Base-by-base conservation (phyloP, 2,888 invertebrate genomes). In the Encarsia formosa region DNA sequence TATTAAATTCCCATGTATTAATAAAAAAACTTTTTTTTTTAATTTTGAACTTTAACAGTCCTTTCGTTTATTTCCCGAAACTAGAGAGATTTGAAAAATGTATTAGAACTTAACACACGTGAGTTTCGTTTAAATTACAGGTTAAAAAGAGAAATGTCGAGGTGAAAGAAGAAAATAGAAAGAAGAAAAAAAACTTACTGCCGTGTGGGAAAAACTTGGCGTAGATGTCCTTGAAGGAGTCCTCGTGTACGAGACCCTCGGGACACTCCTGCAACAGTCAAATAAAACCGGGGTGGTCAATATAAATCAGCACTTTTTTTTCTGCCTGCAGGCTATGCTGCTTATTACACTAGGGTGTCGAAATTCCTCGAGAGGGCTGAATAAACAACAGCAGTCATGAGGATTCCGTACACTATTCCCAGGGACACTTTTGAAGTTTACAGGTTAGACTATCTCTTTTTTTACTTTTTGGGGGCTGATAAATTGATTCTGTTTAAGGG, bases 171-270 rank as follows among this genome's bases (percentile, higher is more conserved):
- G 34, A 34, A 15, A 11, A 16, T 16, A 35, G 18, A 26, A 1
- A 8, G 26, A 6, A 11, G 11, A 26, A 11, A 22, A 16, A n/a
- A 49, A 74, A 88, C 93, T 89, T 81, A 97, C 96, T 95, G 81
- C 96, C 96, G 74, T 96, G 94, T 34, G 96, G 96, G 77, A 96
- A 97, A 80, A 96, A 97, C 77, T 96, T 96, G 62, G 94, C 91
- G 77, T 97, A 97, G 67, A 97, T 96, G 71, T 94, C 94, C 77
- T 96, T 96, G 78, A 97, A 97, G 59, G 91, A 91, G 69, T 96
- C 96, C 76, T 97, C 96, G 68, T 93, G 93, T 40, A 97, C 96
- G 52, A 96, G 89, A 39, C 97, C 97, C 69, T 94, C 93, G 5
- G 97, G 95, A 77, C 94, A 95, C 76, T 94, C 91, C 94, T 94